Percentiles rank a stretch among this genome's conserved stretches.
Conservation (phyloP, 2,113 vertebrate species). For the Salminus brasiliensis region DNA sequence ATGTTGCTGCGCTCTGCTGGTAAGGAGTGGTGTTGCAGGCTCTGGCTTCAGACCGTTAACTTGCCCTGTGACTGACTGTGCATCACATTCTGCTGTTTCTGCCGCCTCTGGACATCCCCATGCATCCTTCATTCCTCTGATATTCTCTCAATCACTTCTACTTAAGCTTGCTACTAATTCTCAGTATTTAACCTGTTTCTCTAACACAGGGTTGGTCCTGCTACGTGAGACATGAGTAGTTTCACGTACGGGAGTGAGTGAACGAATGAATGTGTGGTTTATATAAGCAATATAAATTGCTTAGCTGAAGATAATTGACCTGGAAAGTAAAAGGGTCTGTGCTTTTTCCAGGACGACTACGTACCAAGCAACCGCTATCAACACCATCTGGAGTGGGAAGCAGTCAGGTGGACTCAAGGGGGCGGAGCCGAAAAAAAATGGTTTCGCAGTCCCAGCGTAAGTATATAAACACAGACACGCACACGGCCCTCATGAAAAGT, state of each 20-base stretch:
- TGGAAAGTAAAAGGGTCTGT: slow-evolving; percentile 3
- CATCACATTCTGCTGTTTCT: not conserved
- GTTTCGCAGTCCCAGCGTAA: slow-evolving; percentile 97
- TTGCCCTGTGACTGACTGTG: slow-evolving; percentile 16
- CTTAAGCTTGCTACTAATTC: not conserved
- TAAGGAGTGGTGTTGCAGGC: slow-evolving; percentile 31
- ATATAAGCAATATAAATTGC: not conserved
- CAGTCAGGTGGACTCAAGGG: slow-evolving; percentile 89
- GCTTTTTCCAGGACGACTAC: slow-evolving; percentile 81
- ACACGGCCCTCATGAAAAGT: not conserved
- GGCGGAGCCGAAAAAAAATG: slow-evolving; percentile 92
- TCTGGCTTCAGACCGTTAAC: slow-evolving; percentile 35
- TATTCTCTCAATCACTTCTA: not conserved
- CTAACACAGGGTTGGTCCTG: slow-evolving; percentile 27
- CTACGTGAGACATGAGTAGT: not conserved
- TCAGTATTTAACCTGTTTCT: not conserved
- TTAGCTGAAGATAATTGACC: not conserved
- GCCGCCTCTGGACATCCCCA: slow-evolving; percentile 13
- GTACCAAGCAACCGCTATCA: slow-evolving; percentile 85
- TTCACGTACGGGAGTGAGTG: not conserved
- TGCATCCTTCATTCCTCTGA: slow-evolving; percentile 20
- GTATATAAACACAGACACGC: slow-evolving; percentile 60
- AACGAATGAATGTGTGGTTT: not conserved
- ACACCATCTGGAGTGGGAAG: slow-evolving; percentile 75
- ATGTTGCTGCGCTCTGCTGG: slow-evolving; percentile 29